phyloP scores from a whole-genome alignment of 2,113 vertebrate species.

The Cryptoleucopteryx plumbea region DNA sequence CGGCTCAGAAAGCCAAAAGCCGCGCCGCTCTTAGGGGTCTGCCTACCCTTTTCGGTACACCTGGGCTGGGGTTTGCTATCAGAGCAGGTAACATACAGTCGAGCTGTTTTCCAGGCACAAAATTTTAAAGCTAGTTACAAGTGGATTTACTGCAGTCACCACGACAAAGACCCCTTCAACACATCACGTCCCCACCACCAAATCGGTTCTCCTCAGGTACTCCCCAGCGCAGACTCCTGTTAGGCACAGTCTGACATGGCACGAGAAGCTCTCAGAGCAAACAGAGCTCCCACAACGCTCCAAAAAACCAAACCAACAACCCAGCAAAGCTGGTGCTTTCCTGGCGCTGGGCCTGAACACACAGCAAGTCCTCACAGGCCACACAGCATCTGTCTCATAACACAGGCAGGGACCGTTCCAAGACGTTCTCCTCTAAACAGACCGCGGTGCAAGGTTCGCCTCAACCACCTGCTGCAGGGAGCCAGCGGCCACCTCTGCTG shows the following conservation, averaged over 20 bases:
- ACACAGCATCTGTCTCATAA: background rate
- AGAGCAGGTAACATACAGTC: background rate
- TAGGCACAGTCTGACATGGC: background rate
- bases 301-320: background rate
- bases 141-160: background rate
- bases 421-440: background rate
- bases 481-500: background rate
- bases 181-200: background rate
- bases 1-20: background rate
- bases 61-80: background rate
- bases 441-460: background rate
- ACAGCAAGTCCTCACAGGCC: conserved; percentile 20
- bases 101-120: background rate
- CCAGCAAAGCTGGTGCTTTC: background rate
- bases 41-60: too few species aligned
- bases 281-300: background rate
- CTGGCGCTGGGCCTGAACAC: background rate
- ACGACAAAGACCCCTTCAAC: background rate
- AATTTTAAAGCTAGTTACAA: background rate
- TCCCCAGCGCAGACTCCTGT: background rate
- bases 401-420: background rate
- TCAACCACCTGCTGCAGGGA: background rate
- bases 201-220: background rate
- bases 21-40: background rate
- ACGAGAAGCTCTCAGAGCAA: background rate